A percentile compares a stretch with the other conserved stretches of the same genome.
Evolutionary conservation across 2,888 invertebrate genomes (phyloP).

Genomic region (Dioctria rufipes): DNA sequence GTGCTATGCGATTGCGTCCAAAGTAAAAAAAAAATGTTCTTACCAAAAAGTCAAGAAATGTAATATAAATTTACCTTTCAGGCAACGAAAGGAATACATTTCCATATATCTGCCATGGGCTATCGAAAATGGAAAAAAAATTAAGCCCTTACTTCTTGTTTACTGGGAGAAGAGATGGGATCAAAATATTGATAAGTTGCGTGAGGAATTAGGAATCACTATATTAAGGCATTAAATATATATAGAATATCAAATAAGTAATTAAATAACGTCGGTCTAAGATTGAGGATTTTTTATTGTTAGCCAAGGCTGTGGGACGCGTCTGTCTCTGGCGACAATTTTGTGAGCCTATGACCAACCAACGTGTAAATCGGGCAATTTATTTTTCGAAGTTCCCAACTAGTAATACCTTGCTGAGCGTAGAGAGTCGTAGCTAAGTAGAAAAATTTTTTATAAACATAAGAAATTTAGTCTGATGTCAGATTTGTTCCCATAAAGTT

Average conservation of each 20-base stretch:
- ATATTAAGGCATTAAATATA: constrained; percentile 68
- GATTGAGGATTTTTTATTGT: no score
- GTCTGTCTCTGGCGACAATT: no score
- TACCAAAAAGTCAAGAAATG: background rate
- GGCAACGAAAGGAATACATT: constrained; percentile 83
- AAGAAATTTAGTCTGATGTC: no score
- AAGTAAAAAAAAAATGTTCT: constrained; percentile 71
- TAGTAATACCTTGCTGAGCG: no score
- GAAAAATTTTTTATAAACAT: no score
- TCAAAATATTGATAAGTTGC: constrained; percentile 84
- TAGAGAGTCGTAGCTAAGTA: no score
- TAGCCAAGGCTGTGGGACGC: no score
- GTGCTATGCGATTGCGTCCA: constrained; percentile 87
- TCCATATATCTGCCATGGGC: constrained; percentile 90
- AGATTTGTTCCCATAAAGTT: no score
- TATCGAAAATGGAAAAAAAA: constrained; percentile 80
- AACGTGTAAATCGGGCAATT: no score
- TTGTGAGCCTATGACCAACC: no score
- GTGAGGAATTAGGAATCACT: constrained; percentile 84
- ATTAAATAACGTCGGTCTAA: background rate
- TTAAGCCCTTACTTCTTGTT: constrained; percentile 86
- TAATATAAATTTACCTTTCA: constrained; percentile 58
- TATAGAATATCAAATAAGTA: background rate
- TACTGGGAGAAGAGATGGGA: constrained; percentile 97
- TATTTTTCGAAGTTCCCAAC: no score